phyloP scores from a whole-genome alignment of 1,140 invertebrate genomes.

The Catajapyx aquilonaris region DNA sequence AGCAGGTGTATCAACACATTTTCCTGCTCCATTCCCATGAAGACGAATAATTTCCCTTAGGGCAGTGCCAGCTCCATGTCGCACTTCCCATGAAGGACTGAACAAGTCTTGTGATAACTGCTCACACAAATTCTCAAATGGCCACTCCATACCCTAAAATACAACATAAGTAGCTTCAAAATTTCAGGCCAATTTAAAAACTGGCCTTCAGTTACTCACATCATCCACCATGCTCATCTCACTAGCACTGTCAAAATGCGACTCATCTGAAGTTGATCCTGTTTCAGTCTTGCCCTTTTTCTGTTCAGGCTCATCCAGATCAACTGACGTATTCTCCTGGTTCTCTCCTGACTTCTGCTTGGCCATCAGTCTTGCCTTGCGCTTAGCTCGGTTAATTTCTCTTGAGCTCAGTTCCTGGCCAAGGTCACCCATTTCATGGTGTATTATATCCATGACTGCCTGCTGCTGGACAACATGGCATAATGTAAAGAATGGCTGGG shows the following conservation, averaged over 20 bases:
- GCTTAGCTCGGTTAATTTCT: background rate
- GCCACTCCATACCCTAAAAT: background rate
- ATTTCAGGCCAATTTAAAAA: background rate
- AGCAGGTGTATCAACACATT: too few relatives aligned
- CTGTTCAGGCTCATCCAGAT: too few relatives aligned
- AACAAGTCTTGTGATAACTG: background rate
- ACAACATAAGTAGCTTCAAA: background rate
- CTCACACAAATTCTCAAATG: background rate
- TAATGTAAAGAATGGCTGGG: too few relatives aligned
- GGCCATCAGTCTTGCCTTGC: background rate
- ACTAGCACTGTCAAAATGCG: background rate
- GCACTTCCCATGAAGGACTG: background rate
- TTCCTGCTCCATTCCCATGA: too few relatives aligned
- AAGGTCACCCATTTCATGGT: too few relatives aligned
- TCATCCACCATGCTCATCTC: constrained; percentile 21
- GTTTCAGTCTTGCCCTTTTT: too few relatives aligned
- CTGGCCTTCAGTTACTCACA: constrained; percentile 35
- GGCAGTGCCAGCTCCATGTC: too few relatives aligned
- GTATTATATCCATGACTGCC: too few relatives aligned
- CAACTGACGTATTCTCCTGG: too few relatives aligned
- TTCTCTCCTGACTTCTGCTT: background rate
- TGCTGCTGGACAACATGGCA: too few relatives aligned
- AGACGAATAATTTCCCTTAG: too few relatives aligned
- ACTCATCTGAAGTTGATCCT: too few relatives aligned
- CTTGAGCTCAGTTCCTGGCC: background rate